Evolutionary conservation across 2,888 invertebrate species (phyloP).

Genomic region (Amblyteles armatorius): DNA sequence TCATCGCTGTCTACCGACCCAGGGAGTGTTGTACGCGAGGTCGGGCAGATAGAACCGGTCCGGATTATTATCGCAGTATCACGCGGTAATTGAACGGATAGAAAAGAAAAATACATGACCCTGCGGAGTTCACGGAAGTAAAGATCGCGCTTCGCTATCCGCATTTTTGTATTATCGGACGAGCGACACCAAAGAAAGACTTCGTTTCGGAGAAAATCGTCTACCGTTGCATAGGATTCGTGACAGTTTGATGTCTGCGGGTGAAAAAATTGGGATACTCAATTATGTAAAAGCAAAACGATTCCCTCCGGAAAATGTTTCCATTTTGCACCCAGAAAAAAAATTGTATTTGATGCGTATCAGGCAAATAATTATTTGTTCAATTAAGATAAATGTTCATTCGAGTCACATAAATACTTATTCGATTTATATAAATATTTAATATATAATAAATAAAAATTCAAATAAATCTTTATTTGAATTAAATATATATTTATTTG

Average conservation of each 20-base stretch:
- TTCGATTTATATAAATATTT: too few species aligned
- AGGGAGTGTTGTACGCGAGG: neutral
- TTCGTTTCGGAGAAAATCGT: neutral
- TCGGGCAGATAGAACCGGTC: slow-evolving; percentile 6
- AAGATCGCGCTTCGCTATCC: neutral
- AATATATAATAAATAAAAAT: too few species aligned
- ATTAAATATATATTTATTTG: too few species aligned
- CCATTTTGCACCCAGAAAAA: neutral
- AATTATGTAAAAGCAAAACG: neutral
- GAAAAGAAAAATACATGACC: neutral
- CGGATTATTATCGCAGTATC: neutral
- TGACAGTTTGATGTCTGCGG: neutral
- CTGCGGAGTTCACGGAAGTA: neutral
- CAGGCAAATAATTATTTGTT: too few species aligned
- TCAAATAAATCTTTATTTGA: too few species aligned
- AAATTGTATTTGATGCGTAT: too few species aligned
- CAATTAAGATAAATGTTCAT: too few species aligned
- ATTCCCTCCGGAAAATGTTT: neutral
- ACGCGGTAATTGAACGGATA: neutral
- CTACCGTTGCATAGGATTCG: neutral
- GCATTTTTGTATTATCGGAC: neutral
- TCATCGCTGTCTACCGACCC: neutral
- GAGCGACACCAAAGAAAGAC: neutral
- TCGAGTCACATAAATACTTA: too few species aligned
- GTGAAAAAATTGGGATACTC: neutral